These are phyloP conservation scores for Eupithecia centaureata DNA, from an alignment of 2,888 invertebrate species.

Conservation along the genomic window DNA sequence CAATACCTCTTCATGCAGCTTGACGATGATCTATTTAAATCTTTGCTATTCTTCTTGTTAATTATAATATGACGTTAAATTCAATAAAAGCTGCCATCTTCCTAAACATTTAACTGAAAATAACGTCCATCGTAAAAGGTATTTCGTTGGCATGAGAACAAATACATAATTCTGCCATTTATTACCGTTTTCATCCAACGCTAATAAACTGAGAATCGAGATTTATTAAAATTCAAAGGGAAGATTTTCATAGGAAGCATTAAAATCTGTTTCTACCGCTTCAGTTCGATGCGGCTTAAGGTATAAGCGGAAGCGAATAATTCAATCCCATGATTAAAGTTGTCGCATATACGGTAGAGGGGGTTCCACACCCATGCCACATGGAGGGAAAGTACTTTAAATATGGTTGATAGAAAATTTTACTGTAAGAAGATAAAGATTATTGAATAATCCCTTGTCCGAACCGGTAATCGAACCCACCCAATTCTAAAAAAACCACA, in stretches of 20 bases:
- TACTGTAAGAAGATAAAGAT: no score
- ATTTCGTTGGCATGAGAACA: constrained; percentile 40
- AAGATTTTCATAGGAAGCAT: constrained; percentile 83
- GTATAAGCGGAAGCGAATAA: constrained; percentile 25
- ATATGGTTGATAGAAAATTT: no score
- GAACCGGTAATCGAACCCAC: no score
- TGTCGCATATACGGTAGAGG: no score
- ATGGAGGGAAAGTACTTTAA: no score
- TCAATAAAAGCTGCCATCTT: constrained; percentile 1
- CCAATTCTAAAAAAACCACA: no score
- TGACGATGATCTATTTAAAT: not conserved
- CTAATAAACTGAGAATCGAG: constrained; percentile 79
- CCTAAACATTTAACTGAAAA: constrained; percentile 17
- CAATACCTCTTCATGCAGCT: no score
- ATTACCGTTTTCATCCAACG: constrained; percentile 70
- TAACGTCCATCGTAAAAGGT: constrained; percentile 41
- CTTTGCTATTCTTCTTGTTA: not conserved
- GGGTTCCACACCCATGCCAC: no score
- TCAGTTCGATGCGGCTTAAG: constrained; percentile 54
- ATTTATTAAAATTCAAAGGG: constrained; percentile 82
- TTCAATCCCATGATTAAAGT: no score
- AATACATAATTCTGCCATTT: constrained; percentile 73
- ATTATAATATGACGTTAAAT: not conserved
- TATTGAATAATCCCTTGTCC: no score
- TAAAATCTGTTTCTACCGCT: constrained; percentile 81